Evolutionary conservation across 2,113 vertebrate species (phyloP).

Genomic region (Cathartes aura): DNA sequence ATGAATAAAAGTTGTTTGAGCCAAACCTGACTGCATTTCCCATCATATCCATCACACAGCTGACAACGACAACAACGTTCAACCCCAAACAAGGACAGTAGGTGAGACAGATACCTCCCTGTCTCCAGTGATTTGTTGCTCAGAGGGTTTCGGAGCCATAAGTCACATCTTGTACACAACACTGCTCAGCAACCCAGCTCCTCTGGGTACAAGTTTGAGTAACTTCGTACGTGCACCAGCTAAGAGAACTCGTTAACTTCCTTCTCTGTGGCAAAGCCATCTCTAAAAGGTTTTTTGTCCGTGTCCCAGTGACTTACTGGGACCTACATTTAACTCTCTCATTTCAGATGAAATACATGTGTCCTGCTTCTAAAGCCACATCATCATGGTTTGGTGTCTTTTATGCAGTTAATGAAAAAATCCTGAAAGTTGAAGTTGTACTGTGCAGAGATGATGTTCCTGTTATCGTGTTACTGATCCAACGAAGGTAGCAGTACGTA

Average conservation of each 20-base stretch:
- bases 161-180: background rate
- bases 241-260: background rate
- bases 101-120: background rate
- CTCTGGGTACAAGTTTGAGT: background rate
- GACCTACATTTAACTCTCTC: background rate
- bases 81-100: background rate
- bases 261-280: background rate
- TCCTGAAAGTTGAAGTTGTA: background rate
- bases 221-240: rapidly evolving
- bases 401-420: background rate
- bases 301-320: background rate
- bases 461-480: background rate
- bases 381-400: background rate
- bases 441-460: background rate
- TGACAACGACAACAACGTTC: background rate
- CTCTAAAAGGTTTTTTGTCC: background rate
- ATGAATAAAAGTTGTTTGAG: background rate
- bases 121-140: background rate
- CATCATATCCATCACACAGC: background rate
- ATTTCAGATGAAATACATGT: background rate
- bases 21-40: background rate
- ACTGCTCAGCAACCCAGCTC: background rate
- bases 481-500: background rate
- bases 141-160: background rate
- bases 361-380: background rate